Base-by-base conservation (phyloP, 2,797 vertebrate genomes). In the Sphenodon punctatus region DNA sequence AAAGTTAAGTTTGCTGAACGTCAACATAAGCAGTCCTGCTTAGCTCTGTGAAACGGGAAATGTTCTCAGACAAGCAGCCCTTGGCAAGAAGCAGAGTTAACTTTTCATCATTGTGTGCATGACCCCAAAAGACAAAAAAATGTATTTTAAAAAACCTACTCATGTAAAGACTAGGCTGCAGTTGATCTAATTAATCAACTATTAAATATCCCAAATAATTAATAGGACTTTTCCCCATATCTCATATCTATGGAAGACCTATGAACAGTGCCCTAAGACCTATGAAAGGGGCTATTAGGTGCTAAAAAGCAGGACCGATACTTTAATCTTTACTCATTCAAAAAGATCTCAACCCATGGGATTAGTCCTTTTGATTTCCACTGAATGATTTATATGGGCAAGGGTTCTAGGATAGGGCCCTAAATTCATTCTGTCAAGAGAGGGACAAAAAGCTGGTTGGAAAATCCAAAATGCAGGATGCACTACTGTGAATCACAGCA, bases 101-200 rank as follows among this genome's bases (percentile, higher is more conserved):
- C 81, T 88, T 89, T 60, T 74, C 74, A 80, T 71, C 53, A 74
- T 20, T 64, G 55, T 38, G 25, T 20, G 23, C 46, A 59, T 4
- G 23, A 89, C 65, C 56, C 65, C 85, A 80, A 87, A 87, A 32
- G 42, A 81, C 45, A 76, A 76, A 66, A 66, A 16, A 25, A n/a
- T 27, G 27, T 38, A 60, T 60, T 30, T 53, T 22, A 16, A 15
- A 10, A 36, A 10, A 19, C n/a, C n/a, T 32, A 59, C 22, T 14
- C 25, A 6, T 13, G 8, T 49, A n/a, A 67, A 76, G 8, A 20
- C 8, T 23, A 30, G n/a, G 7, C 25, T 66, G 58, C 30, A 73
- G 66, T 27, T 71, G 77, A 91, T 82, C 67, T 84, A 89, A 88
- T 88, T 90, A 83, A 88, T 72, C 39, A 89, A n/a, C 13, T 41